Evolutionary conservation across 2,113 vertebrate genomes (phyloP).

Genomic region (Prochilodus magdalenae): DNA sequence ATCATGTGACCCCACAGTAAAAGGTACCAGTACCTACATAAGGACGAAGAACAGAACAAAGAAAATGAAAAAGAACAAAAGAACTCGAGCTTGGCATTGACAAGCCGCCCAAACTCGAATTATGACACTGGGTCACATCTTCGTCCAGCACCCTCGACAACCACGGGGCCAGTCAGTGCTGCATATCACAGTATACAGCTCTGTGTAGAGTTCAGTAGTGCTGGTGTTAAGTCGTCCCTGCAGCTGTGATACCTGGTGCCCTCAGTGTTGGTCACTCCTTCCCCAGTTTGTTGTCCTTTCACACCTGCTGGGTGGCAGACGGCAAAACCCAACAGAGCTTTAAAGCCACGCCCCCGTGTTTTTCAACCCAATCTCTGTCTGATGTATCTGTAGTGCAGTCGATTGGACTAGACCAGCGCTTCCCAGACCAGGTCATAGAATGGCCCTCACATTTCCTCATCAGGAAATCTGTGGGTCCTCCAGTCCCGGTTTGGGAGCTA

Average conservation of each 20-base stretch:
- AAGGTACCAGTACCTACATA: constrained; percentile 88
- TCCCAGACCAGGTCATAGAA: no score
- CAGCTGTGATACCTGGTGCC: neutral
- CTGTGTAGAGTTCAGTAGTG: neutral
- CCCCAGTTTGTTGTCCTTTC: neutral
- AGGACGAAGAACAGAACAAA: constrained; percentile 73
- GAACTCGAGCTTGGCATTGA: constrained; percentile 76
- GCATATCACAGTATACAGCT: neutral
- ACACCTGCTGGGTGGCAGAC: neutral
- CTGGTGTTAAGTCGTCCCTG: neutral
- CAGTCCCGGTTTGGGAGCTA: no score
- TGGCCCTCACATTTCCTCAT: no score
- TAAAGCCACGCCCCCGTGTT: neutral
- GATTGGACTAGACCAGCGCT: neutral
- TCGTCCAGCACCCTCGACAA: neutral
- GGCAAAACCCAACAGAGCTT: neutral
- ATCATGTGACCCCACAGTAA: constrained; percentile 60
- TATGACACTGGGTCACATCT: neutral
- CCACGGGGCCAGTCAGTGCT: neutral
- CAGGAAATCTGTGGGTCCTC: no score
- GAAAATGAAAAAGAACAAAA: no score
- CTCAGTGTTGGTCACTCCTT: neutral
- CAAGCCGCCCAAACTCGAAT: neutral
- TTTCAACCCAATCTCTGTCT: neutral
- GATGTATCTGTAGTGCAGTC: neutral